Conservation (phyloP, 2,888 invertebrate species). For the Phragmatobia fuliginosa region DNA sequence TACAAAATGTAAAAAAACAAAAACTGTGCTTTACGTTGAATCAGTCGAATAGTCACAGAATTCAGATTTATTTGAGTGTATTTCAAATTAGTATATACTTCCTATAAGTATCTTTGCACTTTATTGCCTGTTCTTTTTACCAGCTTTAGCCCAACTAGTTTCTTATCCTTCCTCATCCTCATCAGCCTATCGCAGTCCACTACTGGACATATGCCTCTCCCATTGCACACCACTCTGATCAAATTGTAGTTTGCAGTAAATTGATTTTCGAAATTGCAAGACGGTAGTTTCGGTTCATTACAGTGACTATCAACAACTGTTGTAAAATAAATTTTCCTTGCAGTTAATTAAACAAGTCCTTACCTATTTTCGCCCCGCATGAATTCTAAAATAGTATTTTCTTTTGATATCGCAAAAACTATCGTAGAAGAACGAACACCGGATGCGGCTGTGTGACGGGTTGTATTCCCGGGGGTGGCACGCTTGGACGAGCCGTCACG, state of each 20-base stretch:
- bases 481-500: slow-evolving; percentile 74
- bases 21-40: not conserved
- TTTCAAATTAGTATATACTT: not conserved
- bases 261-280: too few relatives aligned
- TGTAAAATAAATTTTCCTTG: too few relatives aligned
- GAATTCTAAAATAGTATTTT: slow-evolving; percentile 12
- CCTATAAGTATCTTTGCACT: too few relatives aligned
- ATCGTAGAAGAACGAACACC: slow-evolving; percentile 58
- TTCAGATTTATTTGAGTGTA: not conserved
- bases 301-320: too few relatives aligned
- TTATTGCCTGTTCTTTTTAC: too few relatives aligned
- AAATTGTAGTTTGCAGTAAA: too few relatives aligned
- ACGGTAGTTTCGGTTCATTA: too few relatives aligned
- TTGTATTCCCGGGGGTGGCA: slow-evolving; percentile 71
- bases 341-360: slow-evolving; percentile 10
- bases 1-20: not conserved
- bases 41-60: not conserved
- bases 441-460: slow-evolving; percentile 67
- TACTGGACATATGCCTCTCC: too few relatives aligned
- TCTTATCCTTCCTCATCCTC: too few relatives aligned
- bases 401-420: slow-evolving; percentile 45
- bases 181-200: too few relatives aligned
- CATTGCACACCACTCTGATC: too few relatives aligned
- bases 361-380: slow-evolving; percentile 2
- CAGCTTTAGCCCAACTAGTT: too few relatives aligned